Base-by-base conservation (phyloP, 2,888 invertebrate species). In the Cantharis rufa region DNA sequence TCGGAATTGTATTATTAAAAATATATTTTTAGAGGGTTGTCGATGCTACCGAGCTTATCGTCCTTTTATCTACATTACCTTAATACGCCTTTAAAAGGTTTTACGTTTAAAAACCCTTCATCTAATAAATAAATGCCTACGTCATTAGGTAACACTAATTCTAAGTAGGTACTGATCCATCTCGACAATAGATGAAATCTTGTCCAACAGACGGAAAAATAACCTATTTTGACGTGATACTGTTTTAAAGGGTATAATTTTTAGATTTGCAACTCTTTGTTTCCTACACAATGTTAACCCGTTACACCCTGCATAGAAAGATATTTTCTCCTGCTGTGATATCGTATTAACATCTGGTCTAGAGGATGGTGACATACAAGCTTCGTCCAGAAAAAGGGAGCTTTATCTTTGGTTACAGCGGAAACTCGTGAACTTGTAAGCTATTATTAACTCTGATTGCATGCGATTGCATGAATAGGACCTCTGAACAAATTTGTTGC, bases 1-100 rank as follows among this genome's bases (percentile, higher is more conserved):
- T 82, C 81, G 79, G 80, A 83, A 84, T 83, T 83, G 80, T 81
- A 84, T 78, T 81, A 84, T 78, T 82, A 81, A 84, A 84, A 84
- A 84, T 82, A 82, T 66, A 66, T 66, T 83, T 84, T 83, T 80
- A 83, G 82, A 83, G 82, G 81, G 81, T 81, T 79, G 79, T 81
- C 82, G 83, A 84, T 83, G 83, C 81, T 78, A 74, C 77, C 71
- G 64, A 66, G 18, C 81, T 84, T 84, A 85, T 85, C 85, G 80
- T 78, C 83, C 84, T 83, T 80, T 81, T 74, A 83, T 84, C 83
- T 82, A 78, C 79, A 48, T 69, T 74, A 28, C 21, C 27, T 70
- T 77, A 77, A 74, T 74, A 74, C 64, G 70, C 48, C 48, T 66
- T 27, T 70, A 15, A 70, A 70, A 70, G 62, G 16, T 68, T 72